Evolutionary conservation across 2,797 vertebrate species (phyloP).

Genomic region (Rhinatrema bivittatum): DNA sequence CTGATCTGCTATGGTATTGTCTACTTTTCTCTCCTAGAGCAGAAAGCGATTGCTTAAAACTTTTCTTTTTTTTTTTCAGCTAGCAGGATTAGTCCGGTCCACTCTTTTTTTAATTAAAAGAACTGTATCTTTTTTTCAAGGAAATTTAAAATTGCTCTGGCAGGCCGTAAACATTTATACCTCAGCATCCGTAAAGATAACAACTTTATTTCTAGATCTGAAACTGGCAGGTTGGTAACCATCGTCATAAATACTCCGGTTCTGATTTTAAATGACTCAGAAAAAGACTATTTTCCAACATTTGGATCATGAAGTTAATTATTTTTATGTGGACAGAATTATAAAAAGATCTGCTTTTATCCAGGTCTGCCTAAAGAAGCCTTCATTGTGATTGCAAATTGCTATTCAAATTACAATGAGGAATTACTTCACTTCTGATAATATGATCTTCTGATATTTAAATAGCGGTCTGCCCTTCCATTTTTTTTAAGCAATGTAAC

Average conservation of each 20-base stretch:
- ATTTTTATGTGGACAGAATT: conserved; percentile 29
- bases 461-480: too few relatives aligned
- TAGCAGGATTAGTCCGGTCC: conserved; percentile 81
- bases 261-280: conserved; percentile 33
- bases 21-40: conserved; percentile 79
- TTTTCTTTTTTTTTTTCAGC: conserved; percentile 66
- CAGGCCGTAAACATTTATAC: conserved; percentile 68
- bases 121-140: conserved; percentile 75
- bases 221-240: conserved; percentile 21
- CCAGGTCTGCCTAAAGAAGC: conserved; percentile 42
- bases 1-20: conserved; percentile 93
- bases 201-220: conserved; percentile 38
- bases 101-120: conserved; percentile 95
- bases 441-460: too few relatives aligned
- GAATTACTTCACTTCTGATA: too few relatives aligned
- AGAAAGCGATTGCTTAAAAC: conserved; percentile 70
- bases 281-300: conserved; percentile 7
- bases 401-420: conserved; percentile 28
- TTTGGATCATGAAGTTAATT: conserved; percentile 29
- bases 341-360: conserved; percentile 24
- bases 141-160: conserved; percentile 74
- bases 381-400: conserved; percentile 17
- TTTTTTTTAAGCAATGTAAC: too few relatives aligned
- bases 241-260: conserved; percentile 18
- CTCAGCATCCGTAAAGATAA: conserved; percentile 49